Base-by-base conservation (phyloP, 1,140 invertebrate species). In the Solen grandis region DNA sequence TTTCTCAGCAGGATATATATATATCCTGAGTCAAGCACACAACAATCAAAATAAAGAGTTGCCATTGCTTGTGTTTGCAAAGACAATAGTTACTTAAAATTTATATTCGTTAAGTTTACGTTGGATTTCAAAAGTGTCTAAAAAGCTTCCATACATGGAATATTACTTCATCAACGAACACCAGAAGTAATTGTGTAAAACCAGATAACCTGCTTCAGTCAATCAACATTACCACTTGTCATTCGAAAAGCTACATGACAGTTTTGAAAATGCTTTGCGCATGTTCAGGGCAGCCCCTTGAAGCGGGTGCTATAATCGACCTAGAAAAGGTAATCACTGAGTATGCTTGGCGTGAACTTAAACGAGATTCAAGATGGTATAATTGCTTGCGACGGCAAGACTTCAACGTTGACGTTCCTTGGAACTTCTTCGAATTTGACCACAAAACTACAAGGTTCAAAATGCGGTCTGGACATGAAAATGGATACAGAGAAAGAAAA, bases 391-490 rank as follows among this genome's bases (percentile, higher is more conserved):
- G 85, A 16, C 75, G 85, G 33, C 63, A 63, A 0, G 82, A 79
- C 59, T 87, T 85, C 46, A 70, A 81, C 41, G 84, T 87, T 65
- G 86, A 87, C 69, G 81, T 87, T 5, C 85, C 85, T 27, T 87
- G 86, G 86, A 87, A 86, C 41, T 87, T 87, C 57, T 87, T 86
- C 52, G 86, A 87, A 59, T 86, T 87, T 62, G 80, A 85, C 22
- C 86, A 87, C 41, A 83, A 80, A 55, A 87, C 86, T 0, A 80
- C 82, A 0, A 83, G 68, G 38, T 87, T 87, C 73, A 69, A 41
- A 52, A 70, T 84, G 5, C 59, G 86, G 25, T 52, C 83, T 1
- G 68, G 63, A n/a, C 25, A 65, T 41, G 54, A 76, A 33, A 72
- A 82, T 33, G 83, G 85, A 29, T 85, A 85, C 29, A 78, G 78